Evolutionary conservation across 64 coral and sea anemone species (phyloP), one percentile per base, ranked within the genome.

Genomic region (Pocillopora damicornis): DNA sequence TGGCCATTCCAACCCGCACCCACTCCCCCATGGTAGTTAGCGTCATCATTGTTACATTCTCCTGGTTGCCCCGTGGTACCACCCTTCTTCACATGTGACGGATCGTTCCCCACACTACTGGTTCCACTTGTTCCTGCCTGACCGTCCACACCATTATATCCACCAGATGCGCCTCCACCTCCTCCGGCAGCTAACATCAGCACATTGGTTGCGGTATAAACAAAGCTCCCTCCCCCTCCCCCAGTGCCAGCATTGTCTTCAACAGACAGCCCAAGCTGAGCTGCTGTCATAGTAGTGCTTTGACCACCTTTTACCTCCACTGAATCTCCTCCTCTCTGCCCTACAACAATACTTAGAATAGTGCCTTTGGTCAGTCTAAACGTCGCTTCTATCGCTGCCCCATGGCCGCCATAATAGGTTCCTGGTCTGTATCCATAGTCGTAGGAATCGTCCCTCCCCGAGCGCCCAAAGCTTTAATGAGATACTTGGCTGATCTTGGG

Each of bases 191-290:
- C 86, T 75, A 88, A 37, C 15, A 88, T 66, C 22, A 88, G 75
- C 15, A 45, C 18, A 51, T 88, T 76, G 37, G 16, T 38, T 76
- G 73, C 15, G 59, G 57, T 76, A 45, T 88, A 88, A 66, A 76
- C 74, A 88, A 88, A 75, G 36, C 72, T 66, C 1, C 75, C 60
- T 77, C 73, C 73, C 16, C 89, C 89, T 45, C 89, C 80, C 10
- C 89, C 89, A 18, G 88, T 90, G 11, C 88, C 88, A 61, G 88
- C 88, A 75, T 82, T 82, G 62, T 93, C 91, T 15, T 93, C 81
- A 0, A 93, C 81, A 72, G 87, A 93, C 0, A 74, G 11, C 11
- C 92, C 91, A 2, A 89, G 62, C 61, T 89, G n/a, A 68, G 79
- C 91, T 37, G 91, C 91, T 22, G 87, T 93, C 59, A 11, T 16